Evolutionary conservation across 2,797 vertebrate species (phyloP).

Genomic region (Atherinosoma microstoma): DNA sequence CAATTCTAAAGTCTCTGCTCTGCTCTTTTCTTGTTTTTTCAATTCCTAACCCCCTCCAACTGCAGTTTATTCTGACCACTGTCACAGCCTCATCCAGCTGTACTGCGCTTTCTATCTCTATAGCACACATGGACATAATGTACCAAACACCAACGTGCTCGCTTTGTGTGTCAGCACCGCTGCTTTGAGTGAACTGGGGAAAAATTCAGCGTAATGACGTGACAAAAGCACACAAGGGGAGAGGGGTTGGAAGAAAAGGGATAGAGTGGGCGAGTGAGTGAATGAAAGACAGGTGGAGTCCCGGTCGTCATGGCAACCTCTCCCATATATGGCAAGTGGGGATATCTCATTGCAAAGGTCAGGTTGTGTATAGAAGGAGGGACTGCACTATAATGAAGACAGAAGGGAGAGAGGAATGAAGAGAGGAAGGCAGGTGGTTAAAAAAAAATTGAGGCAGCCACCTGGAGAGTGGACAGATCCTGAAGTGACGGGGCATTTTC

Average conservation of each 20-base stretch:
- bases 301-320: conserved; percentile 87
- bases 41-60: background rate
- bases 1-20: background rate
- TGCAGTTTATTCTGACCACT: conserved; percentile 14
- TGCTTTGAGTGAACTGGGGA: conserved; percentile 21
- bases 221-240: conserved; percentile 37
- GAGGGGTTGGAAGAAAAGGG: conserved; percentile 28
- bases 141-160: background rate
- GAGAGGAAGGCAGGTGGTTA: background rate
- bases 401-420: conserved; percentile 22
- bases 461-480: conserved; percentile 30
- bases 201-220: conserved; percentile 32
- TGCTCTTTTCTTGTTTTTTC: conserved; percentile 10
- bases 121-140: background rate
- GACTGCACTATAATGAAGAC: conserved; percentile 43
- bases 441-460: background rate
- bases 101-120: background rate
- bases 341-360: conserved; percentile 88
- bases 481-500: conserved; percentile 64
- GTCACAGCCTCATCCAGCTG: background rate
- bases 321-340: conserved; percentile 81
- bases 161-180: conserved; percentile 9
- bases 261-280: conserved; percentile 24
- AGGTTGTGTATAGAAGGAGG: conserved; percentile 69
- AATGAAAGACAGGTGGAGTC: conserved; percentile 90